Conservation (phyloP, 2,113 vertebrate species). For the Ammodytes marinus region DNA sequence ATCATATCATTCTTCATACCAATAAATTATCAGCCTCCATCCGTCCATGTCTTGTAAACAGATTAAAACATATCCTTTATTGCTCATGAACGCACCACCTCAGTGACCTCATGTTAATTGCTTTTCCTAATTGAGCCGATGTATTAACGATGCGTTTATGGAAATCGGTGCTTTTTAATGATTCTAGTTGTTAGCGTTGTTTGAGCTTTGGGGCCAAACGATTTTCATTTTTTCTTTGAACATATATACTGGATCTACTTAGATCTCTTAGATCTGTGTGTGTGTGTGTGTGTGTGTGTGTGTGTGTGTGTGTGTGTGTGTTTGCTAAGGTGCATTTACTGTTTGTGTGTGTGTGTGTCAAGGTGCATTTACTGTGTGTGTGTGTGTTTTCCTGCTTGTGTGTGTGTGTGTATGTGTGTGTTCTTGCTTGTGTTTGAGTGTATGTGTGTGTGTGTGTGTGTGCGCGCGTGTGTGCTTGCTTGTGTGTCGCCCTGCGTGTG, state of each 20-base stretch:
- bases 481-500: neutral
- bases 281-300: slow-evolving; percentile 35
- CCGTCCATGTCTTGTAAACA: neutral
- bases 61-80: neutral
- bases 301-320: slow-evolving; percentile 42
- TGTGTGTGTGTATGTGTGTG: too few relatives aligned
- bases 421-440: neutral
- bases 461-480: neutral
- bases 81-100: neutral
- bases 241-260: neutral
- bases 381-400: too few relatives aligned
- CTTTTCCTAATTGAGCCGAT: slow-evolving; percentile 33
- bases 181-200: slow-evolving; percentile 10
- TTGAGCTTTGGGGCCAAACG: slow-evolving; percentile 10
- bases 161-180: slow-evolving; percentile 22
- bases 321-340: slow-evolving; percentile 43
- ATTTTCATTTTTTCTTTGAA: slow-evolving; percentile 13
- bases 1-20: too few relatives aligned
- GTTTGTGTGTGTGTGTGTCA: slow-evolving; percentile 50
- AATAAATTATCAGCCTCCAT: neutral
- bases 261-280: slow-evolving; percentile 24
- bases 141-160: slow-evolving; percentile 29
- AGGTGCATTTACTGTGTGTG: slow-evolving; percentile 71
- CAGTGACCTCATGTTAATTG: slow-evolving; percentile 32
- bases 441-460: slow-evolving; percentile 26